Evolutionary conservation across 2,888 invertebrate species (phyloP).

Genomic region (Mycalesis mineus): DNA sequence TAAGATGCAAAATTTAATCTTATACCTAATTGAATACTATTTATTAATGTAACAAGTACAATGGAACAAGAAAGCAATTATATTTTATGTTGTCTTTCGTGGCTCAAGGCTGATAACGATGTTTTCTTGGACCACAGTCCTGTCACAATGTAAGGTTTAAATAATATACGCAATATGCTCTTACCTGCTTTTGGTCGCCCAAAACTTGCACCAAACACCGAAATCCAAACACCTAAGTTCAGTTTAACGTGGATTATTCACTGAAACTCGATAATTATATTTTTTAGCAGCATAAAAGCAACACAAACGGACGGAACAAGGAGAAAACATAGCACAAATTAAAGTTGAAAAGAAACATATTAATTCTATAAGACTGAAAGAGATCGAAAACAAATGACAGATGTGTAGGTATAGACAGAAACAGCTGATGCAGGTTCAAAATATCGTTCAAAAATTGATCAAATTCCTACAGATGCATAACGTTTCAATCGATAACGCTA

Average conservation of each 20-base stretch:
- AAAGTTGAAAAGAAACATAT: conserved; percentile 35
- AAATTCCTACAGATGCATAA: too few species aligned
- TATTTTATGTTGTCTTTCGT: conserved; percentile 20
- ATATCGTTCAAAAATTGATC: background rate
- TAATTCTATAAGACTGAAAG: conserved; percentile 38
- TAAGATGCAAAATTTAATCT: too few species aligned
- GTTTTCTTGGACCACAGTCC: conserved; percentile 49
- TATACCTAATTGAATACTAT: too few species aligned
- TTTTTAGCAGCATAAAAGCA: conserved; percentile 57
- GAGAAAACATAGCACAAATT: conserved; percentile 56
- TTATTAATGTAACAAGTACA: too few species aligned
- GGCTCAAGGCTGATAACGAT: conserved; percentile 68
- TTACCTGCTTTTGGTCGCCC: conserved; percentile 49
- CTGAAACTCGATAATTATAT: conserved; percentile 46
- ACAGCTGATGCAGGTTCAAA: conserved; percentile 45
- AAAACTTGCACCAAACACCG: conserved; percentile 37
- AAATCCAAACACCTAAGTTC: conserved; percentile 47
- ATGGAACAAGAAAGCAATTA: background rate
- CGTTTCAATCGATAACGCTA: too few species aligned
- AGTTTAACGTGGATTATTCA: conserved; percentile 46
- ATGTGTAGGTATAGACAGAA: conserved; percentile 40
- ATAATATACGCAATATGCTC: conserved; percentile 59
- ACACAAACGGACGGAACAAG: conserved; percentile 57
- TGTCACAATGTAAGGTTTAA: conserved; percentile 47
- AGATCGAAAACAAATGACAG: conserved; percentile 21